Evolutionary conservation across 2,888 invertebrate species (phyloP).

Genomic region (Agrochola litura): DNA sequence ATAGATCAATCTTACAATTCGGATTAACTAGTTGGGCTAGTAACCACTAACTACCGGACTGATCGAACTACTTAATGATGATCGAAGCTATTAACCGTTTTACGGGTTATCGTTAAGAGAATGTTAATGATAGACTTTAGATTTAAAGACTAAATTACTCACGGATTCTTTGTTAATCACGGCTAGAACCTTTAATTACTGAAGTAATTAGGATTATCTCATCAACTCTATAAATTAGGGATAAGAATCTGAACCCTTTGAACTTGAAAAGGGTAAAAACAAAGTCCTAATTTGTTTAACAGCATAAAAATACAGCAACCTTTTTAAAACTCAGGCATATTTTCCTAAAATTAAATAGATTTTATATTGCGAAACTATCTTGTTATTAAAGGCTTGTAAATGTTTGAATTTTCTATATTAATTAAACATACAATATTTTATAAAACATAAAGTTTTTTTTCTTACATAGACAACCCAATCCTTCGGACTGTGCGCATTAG

Average conservation of each 20-base stretch:
- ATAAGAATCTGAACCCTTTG: constrained; percentile 15
- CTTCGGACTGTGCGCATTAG: constrained; percentile 92
- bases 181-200: constrained; percentile 43
- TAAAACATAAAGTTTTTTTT: not conserved
- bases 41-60: constrained; percentile 55
- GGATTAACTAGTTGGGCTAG: constrained; percentile 51
- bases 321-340: not conserved
- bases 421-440: not conserved
- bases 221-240: constrained; percentile 40
- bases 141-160: constrained; percentile 56
- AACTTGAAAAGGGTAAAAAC: not conserved
- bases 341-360: constrained; percentile 1
- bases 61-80: constrained; percentile 69
- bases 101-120: constrained; percentile 64
- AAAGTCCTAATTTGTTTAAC: not conserved
- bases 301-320: not conserved
- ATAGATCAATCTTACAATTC: constrained; percentile 60
- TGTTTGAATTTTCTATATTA: not conserved
- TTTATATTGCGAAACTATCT: constrained; percentile 11
- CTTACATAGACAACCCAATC: constrained; percentile 92
- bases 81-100: constrained; percentile 65
- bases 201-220: constrained; percentile 47
- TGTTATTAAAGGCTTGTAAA: not conserved
- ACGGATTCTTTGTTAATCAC: constrained; percentile 53
- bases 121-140: constrained; percentile 64